phyloP scores from a whole-genome alignment of 1,140 invertebrate genomes.

The Tachypleus tridentatus region DNA sequence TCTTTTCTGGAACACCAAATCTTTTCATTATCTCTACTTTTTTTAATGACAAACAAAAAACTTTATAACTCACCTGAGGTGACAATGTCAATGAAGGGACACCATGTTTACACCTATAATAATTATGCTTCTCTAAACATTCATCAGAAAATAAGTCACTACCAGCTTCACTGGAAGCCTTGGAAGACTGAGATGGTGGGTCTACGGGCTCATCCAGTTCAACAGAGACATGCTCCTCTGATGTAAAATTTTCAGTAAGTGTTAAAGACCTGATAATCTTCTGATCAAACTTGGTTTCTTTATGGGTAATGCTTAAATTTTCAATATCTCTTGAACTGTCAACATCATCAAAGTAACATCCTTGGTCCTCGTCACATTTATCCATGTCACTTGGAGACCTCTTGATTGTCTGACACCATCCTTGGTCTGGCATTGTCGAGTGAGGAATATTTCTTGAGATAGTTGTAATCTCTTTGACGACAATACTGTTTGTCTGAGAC shows the following conservation, averaged over 20 bases:
- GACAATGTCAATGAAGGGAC: slow-evolving; percentile 51
- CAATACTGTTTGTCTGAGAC: too few species aligned
- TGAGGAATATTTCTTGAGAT: too few species aligned
- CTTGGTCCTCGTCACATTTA: too few species aligned
- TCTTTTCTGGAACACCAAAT: too few species aligned
- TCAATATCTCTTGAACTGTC: background rate
- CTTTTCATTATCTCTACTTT: too few species aligned
- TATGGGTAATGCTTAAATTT: background rate
- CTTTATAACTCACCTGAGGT: slow-evolving; percentile 46
- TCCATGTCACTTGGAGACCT: too few species aligned
- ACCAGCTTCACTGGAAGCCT: slow-evolving; percentile 16
- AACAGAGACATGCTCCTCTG: background rate
- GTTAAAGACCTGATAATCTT: background rate
- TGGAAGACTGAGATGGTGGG: background rate
- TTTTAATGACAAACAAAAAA: background rate
- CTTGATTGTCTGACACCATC: too few species aligned
- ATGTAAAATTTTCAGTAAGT: background rate
- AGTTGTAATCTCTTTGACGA: too few species aligned
- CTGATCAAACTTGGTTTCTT: background rate
- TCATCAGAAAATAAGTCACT: slow-evolving; percentile 41
- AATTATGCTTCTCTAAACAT: slow-evolving; percentile 59
- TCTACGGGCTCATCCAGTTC: background rate
- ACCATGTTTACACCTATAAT: slow-evolving; percentile 58
- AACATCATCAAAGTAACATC: too few species aligned
- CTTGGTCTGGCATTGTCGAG: too few species aligned